Base-by-base conservation (phyloP, 2,797 vertebrate species). In the Allobates femoralis region DNA sequence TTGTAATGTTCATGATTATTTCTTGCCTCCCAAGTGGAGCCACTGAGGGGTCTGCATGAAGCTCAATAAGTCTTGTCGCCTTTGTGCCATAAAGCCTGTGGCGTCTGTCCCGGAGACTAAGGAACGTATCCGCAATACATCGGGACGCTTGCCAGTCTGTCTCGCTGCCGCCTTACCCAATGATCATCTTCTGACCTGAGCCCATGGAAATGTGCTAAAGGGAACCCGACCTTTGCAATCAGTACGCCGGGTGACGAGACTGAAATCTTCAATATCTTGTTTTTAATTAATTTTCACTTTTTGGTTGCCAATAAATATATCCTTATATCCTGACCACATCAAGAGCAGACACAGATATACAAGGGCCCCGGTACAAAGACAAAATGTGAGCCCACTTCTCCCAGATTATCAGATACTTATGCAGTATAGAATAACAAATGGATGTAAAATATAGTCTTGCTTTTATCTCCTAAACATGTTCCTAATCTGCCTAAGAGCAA, bases 1-100 rank as follows among this genome's bases (percentile, higher is more conserved):
- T 86, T 86, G 58, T 81, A 66, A 81, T 81, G 84, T 79, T 46
- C 16, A 21, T 71, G 79, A 75, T 76, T 75, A 53, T 67, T 55
- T 7, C 16, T n/a, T 18, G 58, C 79, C 85, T 32, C 85, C 85
- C 58, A 62, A 32, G 32, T 67, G 10, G 56, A 14, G 71, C 26
- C 79, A 32, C 66, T 41, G 41, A 12, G 30, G 23, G 79, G 26
- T n/a, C 69, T 81, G 85, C 56, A 81, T 34, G 23, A 11, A 23
- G 21, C 53, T 75, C 21, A 62, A 71, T 30, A 71, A 69, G 21
- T 32, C 56, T 71, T 71, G 69, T 8, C 21, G 71, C 56, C 41
- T 86, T 75, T 81, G 69, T 86, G 73, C 30, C 18, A 64, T 53
- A 37, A 62, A 50, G 37, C 26, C 41, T 62, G 67, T 64, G 50